Percentiles rank a stretch among this genome's conserved stretches.
These are phyloP conservation scores for Hucho hucho DNA, from an alignment of 2,113 vertebrate species.

Conservation along the genomic window DNA sequence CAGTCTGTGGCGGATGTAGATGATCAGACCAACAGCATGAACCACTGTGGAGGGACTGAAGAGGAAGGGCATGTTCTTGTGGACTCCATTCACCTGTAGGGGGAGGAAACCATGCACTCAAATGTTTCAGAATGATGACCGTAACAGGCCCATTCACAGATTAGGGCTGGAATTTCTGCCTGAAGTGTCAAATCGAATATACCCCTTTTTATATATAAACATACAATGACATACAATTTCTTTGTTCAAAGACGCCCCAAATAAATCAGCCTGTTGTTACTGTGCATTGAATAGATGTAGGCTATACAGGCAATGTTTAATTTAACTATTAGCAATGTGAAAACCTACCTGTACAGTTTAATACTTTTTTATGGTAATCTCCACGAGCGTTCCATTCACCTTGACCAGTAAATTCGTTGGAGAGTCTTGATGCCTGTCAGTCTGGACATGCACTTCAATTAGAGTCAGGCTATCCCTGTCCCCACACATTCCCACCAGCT, in stretches of 20 bases:
- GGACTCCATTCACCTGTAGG: slow-evolving; percentile 47
- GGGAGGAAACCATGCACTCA: slow-evolving; percentile 29
- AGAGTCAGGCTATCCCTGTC: slow-evolving; percentile 13
- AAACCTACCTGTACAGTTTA: not conserved
- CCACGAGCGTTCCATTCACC: slow-evolving; percentile 26
- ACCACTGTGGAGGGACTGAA: slow-evolving; percentile 30
- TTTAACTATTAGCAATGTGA: no score
- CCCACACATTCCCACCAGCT: slow-evolving; percentile 29
- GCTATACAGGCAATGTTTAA: no score
- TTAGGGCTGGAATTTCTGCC: no score
- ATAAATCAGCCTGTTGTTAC: no score
- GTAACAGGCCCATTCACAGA: no score
- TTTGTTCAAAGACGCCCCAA: no score
- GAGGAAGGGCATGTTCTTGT: slow-evolving; percentile 27
- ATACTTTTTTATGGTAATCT: not conserved
- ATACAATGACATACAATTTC: no score
- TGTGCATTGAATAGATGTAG: no score
- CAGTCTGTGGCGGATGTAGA: slow-evolving; percentile 26
- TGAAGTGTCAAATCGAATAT: no score
- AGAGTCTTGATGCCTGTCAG: slow-evolving; percentile 20
- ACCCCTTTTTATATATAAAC: slow-evolving; percentile 12
- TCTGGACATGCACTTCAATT: slow-evolving; percentile 28
- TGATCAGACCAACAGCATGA: slow-evolving; percentile 27
- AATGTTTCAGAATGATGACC: not conserved
- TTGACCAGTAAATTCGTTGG: slow-evolving; percentile 17